A percentile compares a stretch with the other conserved stretches of the same genome.
These are phyloP conservation scores for Nesogale talazaci DNA, from an alignment of 2,113 vertebrate species.

Conservation along the genomic window DNA sequence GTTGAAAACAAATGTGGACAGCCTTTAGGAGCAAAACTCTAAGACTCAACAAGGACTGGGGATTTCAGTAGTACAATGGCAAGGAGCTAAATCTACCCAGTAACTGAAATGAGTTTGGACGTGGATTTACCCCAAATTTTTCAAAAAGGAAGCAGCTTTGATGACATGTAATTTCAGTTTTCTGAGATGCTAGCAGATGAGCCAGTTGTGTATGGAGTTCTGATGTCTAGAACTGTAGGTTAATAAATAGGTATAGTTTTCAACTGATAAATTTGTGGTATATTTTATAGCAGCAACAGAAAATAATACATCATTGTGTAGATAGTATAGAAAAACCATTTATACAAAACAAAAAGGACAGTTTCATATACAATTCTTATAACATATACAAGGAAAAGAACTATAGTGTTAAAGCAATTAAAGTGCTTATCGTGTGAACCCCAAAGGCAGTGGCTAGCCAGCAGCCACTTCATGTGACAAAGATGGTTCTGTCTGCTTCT, in stretches of 20 bases:
- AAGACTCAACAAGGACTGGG: background rate
- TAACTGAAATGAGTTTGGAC: background rate
- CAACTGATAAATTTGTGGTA: background rate
- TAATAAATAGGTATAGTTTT: background rate
- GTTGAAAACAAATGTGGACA: background rate
- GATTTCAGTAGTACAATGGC: background rate
- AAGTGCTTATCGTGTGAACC: background rate
- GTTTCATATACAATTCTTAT: background rate
- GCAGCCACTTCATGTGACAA: too few relatives aligned
- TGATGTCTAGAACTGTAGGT: background rate
- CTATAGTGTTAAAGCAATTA: background rate
- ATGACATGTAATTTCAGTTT: background rate
- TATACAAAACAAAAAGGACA: background rate
- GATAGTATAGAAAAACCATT: background rate
- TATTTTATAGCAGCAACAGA: background rate
- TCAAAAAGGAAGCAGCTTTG: background rate
- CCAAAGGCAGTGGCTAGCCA: background rate
- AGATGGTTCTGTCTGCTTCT: too few relatives aligned
- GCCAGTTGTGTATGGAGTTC: background rate
- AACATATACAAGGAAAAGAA: background rate
- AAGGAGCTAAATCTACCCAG: background rate
- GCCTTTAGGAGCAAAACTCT: background rate
- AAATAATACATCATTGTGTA: background rate
- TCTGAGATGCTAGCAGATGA: background rate
- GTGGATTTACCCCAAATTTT: background rate